Evolutionary conservation across 2,888 invertebrate species (phyloP).

Genomic region (Nomada goodeniana): DNA sequence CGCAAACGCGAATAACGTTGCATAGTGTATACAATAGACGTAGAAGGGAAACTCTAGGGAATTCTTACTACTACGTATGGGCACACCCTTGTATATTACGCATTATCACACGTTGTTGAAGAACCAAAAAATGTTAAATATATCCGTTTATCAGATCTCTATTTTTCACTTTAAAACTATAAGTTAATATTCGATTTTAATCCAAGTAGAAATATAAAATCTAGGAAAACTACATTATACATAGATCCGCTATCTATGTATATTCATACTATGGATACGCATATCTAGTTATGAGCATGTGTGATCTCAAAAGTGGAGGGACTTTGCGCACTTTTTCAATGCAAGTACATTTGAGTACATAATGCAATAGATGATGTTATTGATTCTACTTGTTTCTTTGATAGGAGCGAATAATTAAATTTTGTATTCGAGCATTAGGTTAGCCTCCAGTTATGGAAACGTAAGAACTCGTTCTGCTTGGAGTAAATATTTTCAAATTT

Average conservation of each 20-base stretch:
- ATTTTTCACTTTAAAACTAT: too few species aligned
- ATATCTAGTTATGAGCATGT: conserved; percentile 3
- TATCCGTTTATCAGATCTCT: too few species aligned
- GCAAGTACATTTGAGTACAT: too few species aligned
- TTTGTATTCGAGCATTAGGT: too few species aligned
- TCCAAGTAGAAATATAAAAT: not conserved
- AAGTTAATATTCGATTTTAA: too few species aligned
- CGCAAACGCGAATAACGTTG: not conserved
- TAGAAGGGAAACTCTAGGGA: conserved; percentile 11
- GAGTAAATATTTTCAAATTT: too few species aligned
- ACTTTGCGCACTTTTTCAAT: too few species aligned
- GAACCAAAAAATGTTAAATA: not conserved
- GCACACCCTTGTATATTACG: not conserved
- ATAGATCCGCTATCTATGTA: too few species aligned
- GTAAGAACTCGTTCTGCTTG: too few species aligned
- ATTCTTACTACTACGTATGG: not conserved
- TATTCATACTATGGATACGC: not conserved
- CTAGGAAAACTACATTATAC: not conserved
- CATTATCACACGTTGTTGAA: not conserved
- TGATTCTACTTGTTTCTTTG: too few species aligned
- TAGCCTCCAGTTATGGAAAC: too few species aligned
- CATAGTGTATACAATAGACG: not conserved
- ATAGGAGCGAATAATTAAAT: too few species aligned
- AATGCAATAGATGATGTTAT: not conserved
- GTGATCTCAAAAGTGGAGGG: not conserved